Base-by-base conservation (phyloP, 2,888 invertebrate genomes). In the Tenthredo amoena region DNA sequence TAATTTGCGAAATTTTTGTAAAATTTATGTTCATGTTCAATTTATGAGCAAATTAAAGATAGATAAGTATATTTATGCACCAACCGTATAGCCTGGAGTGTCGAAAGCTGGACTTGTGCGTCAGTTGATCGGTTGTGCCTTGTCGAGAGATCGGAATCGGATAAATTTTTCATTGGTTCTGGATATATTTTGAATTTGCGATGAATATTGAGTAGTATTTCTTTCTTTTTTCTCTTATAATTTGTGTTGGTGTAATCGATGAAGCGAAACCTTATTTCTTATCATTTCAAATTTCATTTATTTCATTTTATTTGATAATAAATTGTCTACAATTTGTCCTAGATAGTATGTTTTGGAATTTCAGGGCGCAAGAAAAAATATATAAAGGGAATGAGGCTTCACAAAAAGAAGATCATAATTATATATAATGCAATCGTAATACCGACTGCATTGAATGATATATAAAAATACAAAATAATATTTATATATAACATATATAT, bases 301-400 rank as follows among this genome's bases (percentile, higher is more conserved):
- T 91, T 90, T 91, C 89, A 91, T 91, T 92, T 93, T 91, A 91
- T 93, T 92, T 91, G 91, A 92, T 93, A 93, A 93, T 93, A 93
- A 93, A 93, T 93, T 92, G 91, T 92, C 92, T 93, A 93, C 93
- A 93, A 92, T 93, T 93, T 91, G 89, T 93, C 91, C 92, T 93
- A 93, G 91, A 91, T 90, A 92, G 91, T 93, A 92, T 90, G 92
- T 92, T 90, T 91, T 91, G 91, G 91, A 92, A 89, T 91, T 91
- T 89, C 90, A 90, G 90, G 89, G 87, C 88, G 90, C 90, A 90
- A 91, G 90, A 92, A 86, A 65, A 86, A 86, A 87, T 87, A 87
- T 87, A 86, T 84, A 72, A 84, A 86, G 55, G 47, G 83, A 62
- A 68, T 47, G 83, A 83, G 83, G 83, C 47, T 83, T 83, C 47